phyloP scores from a whole-genome alignment of 1,140 invertebrate genomes.

The Drosophila rhopaloa region DNA sequence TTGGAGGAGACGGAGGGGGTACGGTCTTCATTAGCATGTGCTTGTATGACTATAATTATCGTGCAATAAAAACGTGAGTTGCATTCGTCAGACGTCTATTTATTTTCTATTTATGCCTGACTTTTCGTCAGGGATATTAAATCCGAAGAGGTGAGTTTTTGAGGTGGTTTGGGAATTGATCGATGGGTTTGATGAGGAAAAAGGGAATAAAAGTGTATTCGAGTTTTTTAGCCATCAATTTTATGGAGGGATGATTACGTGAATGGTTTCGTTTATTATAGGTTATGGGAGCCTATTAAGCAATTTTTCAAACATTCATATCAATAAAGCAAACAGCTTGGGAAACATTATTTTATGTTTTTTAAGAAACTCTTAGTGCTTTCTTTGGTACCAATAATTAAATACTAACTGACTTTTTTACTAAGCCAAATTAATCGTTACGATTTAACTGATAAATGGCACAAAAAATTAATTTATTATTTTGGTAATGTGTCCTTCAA shows the following conservation, averaged over 20 bases:
- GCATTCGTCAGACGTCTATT: slow-evolving; percentile 44
- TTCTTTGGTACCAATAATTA: no score
- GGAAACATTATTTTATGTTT: no score
- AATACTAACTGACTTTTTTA: no score
- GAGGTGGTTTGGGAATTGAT: slow-evolving; percentile 19
- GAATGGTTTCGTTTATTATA: background rate
- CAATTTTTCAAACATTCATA: background rate
- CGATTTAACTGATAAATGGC: no score
- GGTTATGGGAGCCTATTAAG: background rate
- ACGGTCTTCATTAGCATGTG: slow-evolving; percentile 60
- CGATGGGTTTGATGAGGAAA: slow-evolving; percentile 5
- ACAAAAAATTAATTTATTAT: no score
- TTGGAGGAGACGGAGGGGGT: background rate
- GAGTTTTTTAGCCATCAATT: background rate
- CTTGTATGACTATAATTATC: slow-evolving; percentile 61
- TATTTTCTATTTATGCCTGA: slow-evolving; percentile 30
- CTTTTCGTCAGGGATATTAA: slow-evolving; percentile 29
- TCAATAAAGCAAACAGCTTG: background rate
- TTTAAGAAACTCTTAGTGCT: no score
- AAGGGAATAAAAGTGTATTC: background rate
- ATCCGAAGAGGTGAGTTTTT: slow-evolving; percentile 12
- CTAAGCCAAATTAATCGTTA: no score
- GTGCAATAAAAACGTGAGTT: slow-evolving; percentile 76
- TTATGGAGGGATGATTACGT: background rate
- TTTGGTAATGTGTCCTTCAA: no score